phyloP scores from a whole-genome alignment of 2,797 vertebrate species.

The Linurgus olivaceus region DNA sequence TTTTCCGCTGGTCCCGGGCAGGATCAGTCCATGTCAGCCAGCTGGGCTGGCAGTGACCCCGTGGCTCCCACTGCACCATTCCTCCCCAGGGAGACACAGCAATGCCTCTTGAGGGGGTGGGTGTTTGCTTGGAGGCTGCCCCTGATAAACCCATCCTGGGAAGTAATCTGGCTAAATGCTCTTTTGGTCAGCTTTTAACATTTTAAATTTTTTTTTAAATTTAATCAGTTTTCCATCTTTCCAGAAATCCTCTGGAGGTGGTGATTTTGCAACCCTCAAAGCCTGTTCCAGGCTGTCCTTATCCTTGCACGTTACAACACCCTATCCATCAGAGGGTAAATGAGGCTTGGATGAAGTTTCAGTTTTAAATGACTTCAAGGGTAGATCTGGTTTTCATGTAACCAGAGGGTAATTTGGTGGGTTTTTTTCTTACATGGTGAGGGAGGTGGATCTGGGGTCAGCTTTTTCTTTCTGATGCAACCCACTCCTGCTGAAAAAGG shows the following conservation, averaged over 20 bases:
- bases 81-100: neutral
- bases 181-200: neutral
- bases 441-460: neutral
- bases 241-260: neutral
- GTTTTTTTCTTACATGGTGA: neutral
- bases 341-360: neutral
- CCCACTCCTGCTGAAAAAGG: neutral
- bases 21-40: neutral
- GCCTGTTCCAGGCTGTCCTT: neutral
- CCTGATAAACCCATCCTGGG: neutral
- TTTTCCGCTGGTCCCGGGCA: neutral
- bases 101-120: neutral
- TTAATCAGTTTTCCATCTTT: neutral
- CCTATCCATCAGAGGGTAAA: neutral
- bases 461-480: conserved; percentile 12
- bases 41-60: neutral
- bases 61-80: neutral
- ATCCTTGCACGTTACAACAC: neutral
- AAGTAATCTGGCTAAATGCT: neutral
- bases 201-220: neutral
- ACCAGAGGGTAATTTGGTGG: conserved; percentile 11
- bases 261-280: neutral
- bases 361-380: neutral
- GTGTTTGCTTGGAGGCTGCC: neutral
- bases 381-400: conserved; percentile 29